These are phyloP conservation scores for Tympanoctomys barrerae DNA, from an alignment of 2,797 vertebrate genomes.

Conservation along the genomic window DNA sequence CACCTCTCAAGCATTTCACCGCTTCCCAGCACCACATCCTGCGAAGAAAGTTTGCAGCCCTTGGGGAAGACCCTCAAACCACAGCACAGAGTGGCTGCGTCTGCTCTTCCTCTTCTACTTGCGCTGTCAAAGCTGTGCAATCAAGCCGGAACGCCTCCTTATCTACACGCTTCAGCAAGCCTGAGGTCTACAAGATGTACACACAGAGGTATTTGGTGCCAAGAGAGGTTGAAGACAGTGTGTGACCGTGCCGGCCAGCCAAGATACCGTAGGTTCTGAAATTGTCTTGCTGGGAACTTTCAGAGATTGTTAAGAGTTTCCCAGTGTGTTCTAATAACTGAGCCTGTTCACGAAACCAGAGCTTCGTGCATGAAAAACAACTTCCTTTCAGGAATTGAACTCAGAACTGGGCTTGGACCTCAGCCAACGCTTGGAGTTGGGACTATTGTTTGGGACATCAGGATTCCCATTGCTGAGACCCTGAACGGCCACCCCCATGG, in stretches of 20 bases:
- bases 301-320: background rate
- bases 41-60: background rate
- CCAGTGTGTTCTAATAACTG: slow-evolving; percentile 4
- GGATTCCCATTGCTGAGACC: background rate
- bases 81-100: background rate
- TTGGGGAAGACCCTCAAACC: background rate
- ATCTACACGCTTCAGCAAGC: background rate
- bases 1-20: no score
- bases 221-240: background rate
- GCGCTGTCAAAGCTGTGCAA: background rate
- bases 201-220: background rate
- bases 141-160: fast-evolving
- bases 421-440: background rate
- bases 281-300: background rate
- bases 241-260: background rate
- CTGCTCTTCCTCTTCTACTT: background rate
- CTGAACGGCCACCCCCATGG: background rate
- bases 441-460: background rate
- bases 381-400: slow-evolving; percentile 42
- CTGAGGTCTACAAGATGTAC: background rate
- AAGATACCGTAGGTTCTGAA: background rate
- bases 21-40: background rate
- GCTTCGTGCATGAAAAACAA: background rate
- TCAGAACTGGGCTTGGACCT: background rate
- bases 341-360: background rate